phyloP scores from a whole-genome alignment of 2,888 invertebrate species.

The Tethea ocularis region DNA sequence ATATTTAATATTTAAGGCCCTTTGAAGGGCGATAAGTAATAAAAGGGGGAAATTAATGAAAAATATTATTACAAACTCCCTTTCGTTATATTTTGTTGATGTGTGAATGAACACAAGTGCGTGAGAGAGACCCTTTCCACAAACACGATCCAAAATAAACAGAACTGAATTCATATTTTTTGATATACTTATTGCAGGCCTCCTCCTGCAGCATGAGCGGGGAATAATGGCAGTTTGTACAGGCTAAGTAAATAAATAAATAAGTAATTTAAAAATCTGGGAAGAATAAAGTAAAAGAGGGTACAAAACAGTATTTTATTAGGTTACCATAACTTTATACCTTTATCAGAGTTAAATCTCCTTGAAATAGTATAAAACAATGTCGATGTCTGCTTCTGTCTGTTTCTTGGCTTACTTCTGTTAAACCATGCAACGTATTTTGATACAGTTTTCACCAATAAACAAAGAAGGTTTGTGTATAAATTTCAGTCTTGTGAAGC shows the following conservation, averaged over 20 bases:
- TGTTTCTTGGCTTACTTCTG: no score
- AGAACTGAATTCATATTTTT: constrained; percentile 55
- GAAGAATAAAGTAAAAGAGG: not conserved
- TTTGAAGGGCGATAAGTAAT: constrained; percentile 15
- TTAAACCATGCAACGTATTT: no score
- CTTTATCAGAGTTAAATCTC: no score
- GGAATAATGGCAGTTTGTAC: constrained; percentile 40
- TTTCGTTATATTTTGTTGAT: constrained; percentile 34
- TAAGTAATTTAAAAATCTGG: no score
- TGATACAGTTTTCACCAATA: no score
- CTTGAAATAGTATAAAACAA: no score
- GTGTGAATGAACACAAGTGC: constrained; percentile 17
- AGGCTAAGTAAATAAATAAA: not conserved
- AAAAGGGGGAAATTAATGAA: constrained; percentile 27
- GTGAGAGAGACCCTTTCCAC: constrained; percentile 35
- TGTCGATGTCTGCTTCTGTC: no score
- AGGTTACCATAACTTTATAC: no score
- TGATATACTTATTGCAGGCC: constrained; percentile 43
- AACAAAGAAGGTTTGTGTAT: no score
- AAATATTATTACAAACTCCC: constrained; percentile 39
- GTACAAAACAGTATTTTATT: no score
- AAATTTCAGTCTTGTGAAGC: no score
- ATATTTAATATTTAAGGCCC: constrained; percentile 9
- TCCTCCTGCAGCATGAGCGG: no score
- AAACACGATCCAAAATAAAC: constrained; percentile 58